Conservation (phyloP, 1,140 invertebrate species). For the Hyles vespertilio region DNA sequence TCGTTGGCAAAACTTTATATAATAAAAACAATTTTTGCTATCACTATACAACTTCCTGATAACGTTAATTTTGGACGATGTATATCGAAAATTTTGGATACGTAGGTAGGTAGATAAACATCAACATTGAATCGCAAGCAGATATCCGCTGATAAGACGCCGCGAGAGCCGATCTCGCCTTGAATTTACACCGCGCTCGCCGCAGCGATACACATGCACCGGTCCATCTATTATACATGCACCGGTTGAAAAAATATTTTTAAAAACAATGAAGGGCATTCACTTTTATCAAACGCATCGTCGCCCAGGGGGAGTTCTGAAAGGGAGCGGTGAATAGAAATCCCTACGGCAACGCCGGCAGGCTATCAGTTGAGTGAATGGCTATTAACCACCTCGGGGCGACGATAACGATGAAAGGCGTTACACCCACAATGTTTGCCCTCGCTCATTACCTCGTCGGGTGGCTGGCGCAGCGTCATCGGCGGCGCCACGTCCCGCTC, state of each 20-base stretch:
- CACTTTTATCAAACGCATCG: slow-evolving; percentile 60
- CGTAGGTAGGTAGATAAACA: slow-evolving; percentile 9
- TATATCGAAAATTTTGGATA: slow-evolving; percentile 2
- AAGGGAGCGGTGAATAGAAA: slow-evolving; percentile 47
- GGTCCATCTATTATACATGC: slow-evolving; percentile 44
- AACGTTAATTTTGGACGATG: background rate
- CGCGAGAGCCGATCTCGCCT: slow-evolving; percentile 36
- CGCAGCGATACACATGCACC: slow-evolving; percentile 40
- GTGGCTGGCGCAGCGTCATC: slow-evolving; percentile 53
- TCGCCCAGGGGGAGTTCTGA: slow-evolving; percentile 46
- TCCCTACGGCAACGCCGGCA: slow-evolving; percentile 35
- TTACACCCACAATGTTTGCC: slow-evolving; percentile 37
- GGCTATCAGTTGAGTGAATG: slow-evolving; percentile 53
- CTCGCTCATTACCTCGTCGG: slow-evolving; percentile 59
- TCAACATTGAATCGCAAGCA: slow-evolving; percentile 17
- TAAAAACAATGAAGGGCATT: slow-evolving; percentile 59
- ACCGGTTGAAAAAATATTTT: slow-evolving; percentile 45
- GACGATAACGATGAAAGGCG: slow-evolving; percentile 55
- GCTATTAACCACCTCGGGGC: slow-evolving; percentile 56
- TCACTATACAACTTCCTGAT: background rate
- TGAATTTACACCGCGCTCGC: slow-evolving; percentile 33
- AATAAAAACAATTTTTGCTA: slow-evolving; percentile 1
- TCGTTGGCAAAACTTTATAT: background rate
- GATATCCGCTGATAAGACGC: slow-evolving; percentile 45
- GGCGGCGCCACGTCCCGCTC: slow-evolving; percentile 51